phyloP scores from a whole-genome alignment of 2,797 vertebrate species.

The Chelmon rostratus region DNA sequence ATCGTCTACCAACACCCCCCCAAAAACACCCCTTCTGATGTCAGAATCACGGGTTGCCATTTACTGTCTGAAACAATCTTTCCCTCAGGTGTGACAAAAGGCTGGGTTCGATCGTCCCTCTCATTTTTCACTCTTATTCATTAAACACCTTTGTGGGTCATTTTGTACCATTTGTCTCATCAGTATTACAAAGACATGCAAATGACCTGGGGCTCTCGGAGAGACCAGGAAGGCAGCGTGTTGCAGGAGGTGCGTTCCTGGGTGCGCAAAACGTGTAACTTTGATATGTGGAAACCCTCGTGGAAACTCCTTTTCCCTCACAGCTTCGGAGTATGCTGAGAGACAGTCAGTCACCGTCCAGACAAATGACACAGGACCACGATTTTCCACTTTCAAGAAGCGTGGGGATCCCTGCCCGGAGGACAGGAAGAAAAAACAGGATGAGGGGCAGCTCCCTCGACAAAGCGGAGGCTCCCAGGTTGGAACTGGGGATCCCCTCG shows the following conservation, averaged over 20 bases:
- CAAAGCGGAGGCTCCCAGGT: slow-evolving; percentile 28
- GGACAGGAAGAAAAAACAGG: slow-evolving; percentile 74
- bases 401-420: slow-evolving; percentile 61
- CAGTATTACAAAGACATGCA: neutral
- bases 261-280: neutral
- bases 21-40: neutral
- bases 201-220: neutral
- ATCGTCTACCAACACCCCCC: neutral
- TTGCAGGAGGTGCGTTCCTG: neutral
- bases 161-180: too few relatives aligned
- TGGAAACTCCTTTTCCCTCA: slow-evolving; percentile 71
- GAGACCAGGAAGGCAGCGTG: neutral
- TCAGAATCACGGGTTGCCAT: neutral
- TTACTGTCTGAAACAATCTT: neutral
- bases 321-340: slow-evolving; percentile 33
- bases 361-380: slow-evolving; percentile 63
- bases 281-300: slow-evolving; percentile 41
- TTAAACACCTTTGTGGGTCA: neutral
- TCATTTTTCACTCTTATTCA: neutral
- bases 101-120: neutral
- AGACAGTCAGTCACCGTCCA: slow-evolving; percentile 62
- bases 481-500: slow-evolving; percentile 68
- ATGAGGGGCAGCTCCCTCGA: slow-evolving; percentile 67
- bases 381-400: slow-evolving; percentile 76
- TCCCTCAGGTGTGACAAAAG: neutral